Percentiles rank a stretch among this genome's conserved stretches.
Evolutionary conservation across 2,113 vertebrate genomes (phyloP).

Genomic region (Gasterosteus nipponicus): DNA sequence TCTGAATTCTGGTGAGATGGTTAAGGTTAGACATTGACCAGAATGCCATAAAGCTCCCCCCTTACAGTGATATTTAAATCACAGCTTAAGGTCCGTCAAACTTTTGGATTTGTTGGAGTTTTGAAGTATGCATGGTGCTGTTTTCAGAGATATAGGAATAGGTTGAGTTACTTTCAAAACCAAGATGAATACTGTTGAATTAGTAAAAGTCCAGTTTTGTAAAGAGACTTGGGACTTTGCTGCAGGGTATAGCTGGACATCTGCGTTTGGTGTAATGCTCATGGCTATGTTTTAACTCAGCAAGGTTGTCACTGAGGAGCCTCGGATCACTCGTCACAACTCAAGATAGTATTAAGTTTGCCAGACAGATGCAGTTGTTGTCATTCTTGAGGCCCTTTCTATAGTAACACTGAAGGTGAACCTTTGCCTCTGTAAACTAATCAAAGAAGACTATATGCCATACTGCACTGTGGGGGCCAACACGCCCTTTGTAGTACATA

Average conservation of each 20-base stretch:
- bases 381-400: not conserved
- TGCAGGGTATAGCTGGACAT: no score
- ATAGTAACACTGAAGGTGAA: not conserved
- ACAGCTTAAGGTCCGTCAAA: not conserved
- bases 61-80: not conserved
- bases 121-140: not conserved
- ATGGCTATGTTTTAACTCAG: no score
- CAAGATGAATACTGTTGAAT: not conserved
- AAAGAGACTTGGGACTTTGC: not conserved
- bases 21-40: not conserved
- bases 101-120: not conserved
- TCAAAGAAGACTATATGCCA: not conserved
- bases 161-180: not conserved
- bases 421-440: not conserved
- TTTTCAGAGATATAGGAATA: not conserved
- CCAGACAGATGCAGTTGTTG: not conserved
- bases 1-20: not conserved
- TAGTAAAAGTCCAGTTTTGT: not conserved
- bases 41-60: not conserved
- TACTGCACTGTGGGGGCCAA: not conserved
- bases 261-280: no score
- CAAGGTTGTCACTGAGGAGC: no score
- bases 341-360: not conserved
- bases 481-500: not conserved
- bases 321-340: no score